phyloP scores from a whole-genome alignment of 2,797 vertebrate genomes.

The Urophycis tenuis region DNA sequence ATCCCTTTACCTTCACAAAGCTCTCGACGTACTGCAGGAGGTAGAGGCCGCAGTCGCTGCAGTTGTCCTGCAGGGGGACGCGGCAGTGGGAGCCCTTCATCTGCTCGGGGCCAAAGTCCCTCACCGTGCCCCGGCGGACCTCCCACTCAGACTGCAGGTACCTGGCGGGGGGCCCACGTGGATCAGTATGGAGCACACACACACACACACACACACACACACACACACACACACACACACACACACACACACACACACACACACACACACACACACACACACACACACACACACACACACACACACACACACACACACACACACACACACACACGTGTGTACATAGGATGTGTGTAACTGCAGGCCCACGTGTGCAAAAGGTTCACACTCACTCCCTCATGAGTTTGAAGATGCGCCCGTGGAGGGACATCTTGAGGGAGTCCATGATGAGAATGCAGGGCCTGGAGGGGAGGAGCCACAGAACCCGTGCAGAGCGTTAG shows the following conservation, averaged over 20 bases:
- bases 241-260: background rate
- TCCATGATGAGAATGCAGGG: slow-evolving; percentile 96
- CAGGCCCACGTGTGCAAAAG: background rate
- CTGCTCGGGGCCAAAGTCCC: slow-evolving; percentile 79
- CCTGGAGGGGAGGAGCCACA: slow-evolving; percentile 56
- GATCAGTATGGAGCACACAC: background rate
- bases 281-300: background rate
- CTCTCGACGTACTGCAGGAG: slow-evolving; percentile 92
- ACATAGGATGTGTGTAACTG: no score
- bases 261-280: slow-evolving; percentile 1
- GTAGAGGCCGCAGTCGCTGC: slow-evolving; percentile 93
- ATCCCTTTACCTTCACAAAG: slow-evolving; percentile 80
- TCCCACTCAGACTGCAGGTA: slow-evolving; percentile 94
- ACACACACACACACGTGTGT: background rate
- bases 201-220: background rate
- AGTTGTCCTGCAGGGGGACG: slow-evolving; percentile 94
- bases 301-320: slow-evolving; percentile 1
- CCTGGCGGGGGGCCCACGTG: slow-evolving; percentile 56
- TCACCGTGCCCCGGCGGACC: slow-evolving; percentile 72
- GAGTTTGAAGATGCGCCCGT: slow-evolving; percentile 85
- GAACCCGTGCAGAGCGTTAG: background rate
- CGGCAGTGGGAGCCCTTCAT: slow-evolving; percentile 79
- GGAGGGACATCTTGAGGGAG: slow-evolving; percentile 85
- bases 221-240: background rate
- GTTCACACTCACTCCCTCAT: slow-evolving; percentile 86